These are phyloP conservation scores for Protonemura montana DNA, from an alignment of 2,888 invertebrate genomes.

Conservation along the genomic window DNA sequence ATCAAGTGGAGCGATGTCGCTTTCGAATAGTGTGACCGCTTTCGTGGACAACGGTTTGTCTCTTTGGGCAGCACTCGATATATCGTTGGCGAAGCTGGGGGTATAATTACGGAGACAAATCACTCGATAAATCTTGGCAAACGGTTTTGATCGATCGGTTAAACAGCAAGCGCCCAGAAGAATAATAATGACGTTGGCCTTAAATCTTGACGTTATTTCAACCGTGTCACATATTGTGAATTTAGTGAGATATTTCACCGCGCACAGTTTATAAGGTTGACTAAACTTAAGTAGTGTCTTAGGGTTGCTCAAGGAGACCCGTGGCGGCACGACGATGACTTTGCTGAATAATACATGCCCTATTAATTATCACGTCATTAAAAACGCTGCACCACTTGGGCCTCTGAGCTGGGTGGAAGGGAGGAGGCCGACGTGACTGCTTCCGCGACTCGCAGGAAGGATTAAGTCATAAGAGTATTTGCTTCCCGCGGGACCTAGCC, in stretches of 20 bases:
- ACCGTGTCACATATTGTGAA: neutral
- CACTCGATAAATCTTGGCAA: neutral
- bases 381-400: constrained; percentile 13
- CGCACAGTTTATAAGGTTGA: neutral
- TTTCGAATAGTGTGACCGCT: neutral
- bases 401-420: neutral
- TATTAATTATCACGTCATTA: constrained; percentile 43
- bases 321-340: neutral
- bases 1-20: neutral
- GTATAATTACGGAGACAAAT: neutral
- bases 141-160: neutral
- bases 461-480: constrained; percentile 37
- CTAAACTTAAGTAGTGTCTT: neutral
- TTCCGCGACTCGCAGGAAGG: constrained; percentile 24
- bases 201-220: constrained; percentile 7
- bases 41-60: neutral
- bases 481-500: constrained; percentile 9
- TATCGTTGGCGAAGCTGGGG: too few species aligned
- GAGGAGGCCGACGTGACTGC: neutral
- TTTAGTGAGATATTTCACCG: neutral
- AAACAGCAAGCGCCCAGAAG: neutral
- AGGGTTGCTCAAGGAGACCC: neutral
- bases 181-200: neutral
- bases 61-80: too few species aligned
- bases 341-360: constrained; percentile 41